Conservation (phyloP, 2,113 vertebrate genomes). For the Heterotilapia buettikoferi region DNA sequence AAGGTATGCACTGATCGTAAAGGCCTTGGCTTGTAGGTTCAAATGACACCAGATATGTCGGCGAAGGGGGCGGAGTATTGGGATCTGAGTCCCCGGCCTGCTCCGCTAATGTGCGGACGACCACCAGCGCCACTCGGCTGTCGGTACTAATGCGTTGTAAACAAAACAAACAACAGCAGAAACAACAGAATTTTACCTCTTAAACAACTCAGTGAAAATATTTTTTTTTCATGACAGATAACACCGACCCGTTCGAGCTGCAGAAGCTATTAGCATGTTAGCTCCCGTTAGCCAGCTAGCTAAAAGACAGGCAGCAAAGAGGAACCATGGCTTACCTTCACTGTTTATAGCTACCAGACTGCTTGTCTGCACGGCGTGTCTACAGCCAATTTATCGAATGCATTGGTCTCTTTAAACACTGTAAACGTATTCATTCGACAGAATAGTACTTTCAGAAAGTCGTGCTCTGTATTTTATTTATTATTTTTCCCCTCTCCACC, state of each 20-base stretch:
- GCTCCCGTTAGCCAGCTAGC: slow-evolving; percentile 34
- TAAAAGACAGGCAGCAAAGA: slow-evolving; percentile 47
- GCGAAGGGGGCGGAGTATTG: slow-evolving; percentile 66
- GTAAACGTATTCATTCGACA: slow-evolving; percentile 68
- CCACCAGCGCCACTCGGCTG: slow-evolving; percentile 27
- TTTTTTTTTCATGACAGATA: not conserved
- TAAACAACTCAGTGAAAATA: rapidly evolving
- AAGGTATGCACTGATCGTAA: not conserved
- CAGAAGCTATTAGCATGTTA: slow-evolving; percentile 33
- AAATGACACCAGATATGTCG: slow-evolving; percentile 65
- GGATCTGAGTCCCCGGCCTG: slow-evolving; percentile 50
- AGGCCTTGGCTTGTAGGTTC: slow-evolving; percentile 48
- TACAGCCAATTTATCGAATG: slow-evolving; percentile 57
- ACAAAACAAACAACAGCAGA: not conserved
- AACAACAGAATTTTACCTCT: too few relatives aligned
- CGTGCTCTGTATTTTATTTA: slow-evolving; percentile 52
- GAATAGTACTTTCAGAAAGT: slow-evolving; percentile 61
- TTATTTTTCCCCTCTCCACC: slow-evolving; percentile 59
- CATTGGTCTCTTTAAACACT: slow-evolving; percentile 63
- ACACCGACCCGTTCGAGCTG: not conserved
- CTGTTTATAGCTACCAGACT: slow-evolving; percentile 63
- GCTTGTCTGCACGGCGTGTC: slow-evolving; percentile 47
- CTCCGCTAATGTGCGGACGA: slow-evolving; percentile 32
- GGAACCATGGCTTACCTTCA: slow-evolving; percentile 70
- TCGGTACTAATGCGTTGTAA: not conserved